These are phyloP conservation scores for Microcebus murinus DNA, from an alignment of 2,113 vertebrate species.

Conservation along the genomic window DNA sequence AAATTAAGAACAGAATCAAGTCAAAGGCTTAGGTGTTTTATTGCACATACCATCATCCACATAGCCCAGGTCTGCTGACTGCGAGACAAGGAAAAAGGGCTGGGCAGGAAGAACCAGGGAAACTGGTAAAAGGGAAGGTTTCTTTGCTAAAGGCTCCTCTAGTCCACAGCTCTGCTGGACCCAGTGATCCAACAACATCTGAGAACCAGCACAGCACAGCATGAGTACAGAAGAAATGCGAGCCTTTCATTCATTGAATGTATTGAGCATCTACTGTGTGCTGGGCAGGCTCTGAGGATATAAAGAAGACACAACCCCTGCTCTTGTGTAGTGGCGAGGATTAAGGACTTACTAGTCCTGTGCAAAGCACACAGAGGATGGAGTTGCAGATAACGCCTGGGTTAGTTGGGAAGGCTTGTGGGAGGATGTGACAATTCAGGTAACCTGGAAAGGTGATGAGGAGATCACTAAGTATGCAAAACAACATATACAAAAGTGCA, in stretches of 20 bases:
- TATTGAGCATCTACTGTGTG: not conserved
- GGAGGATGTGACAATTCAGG: not conserved
- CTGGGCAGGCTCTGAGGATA: not conserved
- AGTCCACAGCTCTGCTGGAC: not conserved
- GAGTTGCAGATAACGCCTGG: not conserved
- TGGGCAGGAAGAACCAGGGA: not conserved
- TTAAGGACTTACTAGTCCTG: not conserved
- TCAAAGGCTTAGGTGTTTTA: conserved; percentile 50
- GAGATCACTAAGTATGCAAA: not conserved
- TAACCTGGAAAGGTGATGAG: not conserved
- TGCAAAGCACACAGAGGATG: not conserved
- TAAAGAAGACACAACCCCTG: not conserved
- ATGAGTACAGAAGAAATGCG: not conserved
- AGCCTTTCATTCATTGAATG: not conserved
- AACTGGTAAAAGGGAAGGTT: not conserved
- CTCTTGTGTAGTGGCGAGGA: not conserved
- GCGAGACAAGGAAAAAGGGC: not conserved
- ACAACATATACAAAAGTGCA: not conserved
- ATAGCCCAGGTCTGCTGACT: not conserved
- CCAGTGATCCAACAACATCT: not conserved
- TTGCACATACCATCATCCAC: not conserved
- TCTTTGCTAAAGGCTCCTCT: not conserved
- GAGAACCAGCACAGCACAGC: not conserved
- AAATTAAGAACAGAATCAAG: conserved; percentile 64
- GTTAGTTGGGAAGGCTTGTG: not conserved